phyloP scores from a whole-genome alignment of 2,113 vertebrate species.

The Zosterops lateralis region DNA sequence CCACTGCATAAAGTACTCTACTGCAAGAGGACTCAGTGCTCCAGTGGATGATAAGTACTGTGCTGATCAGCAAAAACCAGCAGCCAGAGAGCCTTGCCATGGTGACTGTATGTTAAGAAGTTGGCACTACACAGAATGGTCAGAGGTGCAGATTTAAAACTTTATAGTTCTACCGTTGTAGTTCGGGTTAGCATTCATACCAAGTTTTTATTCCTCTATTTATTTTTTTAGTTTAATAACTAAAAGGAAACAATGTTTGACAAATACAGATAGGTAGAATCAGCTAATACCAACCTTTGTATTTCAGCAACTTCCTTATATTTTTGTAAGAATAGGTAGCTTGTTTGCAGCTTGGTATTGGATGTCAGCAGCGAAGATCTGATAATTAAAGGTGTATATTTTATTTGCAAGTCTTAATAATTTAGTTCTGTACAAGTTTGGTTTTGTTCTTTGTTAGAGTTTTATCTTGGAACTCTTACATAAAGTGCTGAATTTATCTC shows the following conservation, averaged over 20 bases:
- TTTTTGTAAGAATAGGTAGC: background rate
- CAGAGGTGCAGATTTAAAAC: constrained; percentile 79
- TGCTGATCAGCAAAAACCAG: constrained; percentile 80
- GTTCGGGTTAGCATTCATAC: background rate
- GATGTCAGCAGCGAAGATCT: background rate
- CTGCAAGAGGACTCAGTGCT: constrained; percentile 75
- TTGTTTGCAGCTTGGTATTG: background rate
- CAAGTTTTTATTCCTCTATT: background rate
- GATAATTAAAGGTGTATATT: background rate
- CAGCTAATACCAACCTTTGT: background rate
- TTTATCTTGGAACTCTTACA: background rate
- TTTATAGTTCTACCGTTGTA: background rate
- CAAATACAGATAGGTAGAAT: background rate
- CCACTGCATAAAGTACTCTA: constrained; percentile 87
- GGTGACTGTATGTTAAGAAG: constrained; percentile 86
- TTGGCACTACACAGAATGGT: constrained; percentile 94
- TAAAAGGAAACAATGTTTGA: background rate
- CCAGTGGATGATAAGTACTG: constrained; percentile 81
- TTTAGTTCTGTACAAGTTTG: background rate
- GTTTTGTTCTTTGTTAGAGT: background rate
- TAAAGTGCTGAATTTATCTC: background rate
- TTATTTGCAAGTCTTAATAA: background rate
- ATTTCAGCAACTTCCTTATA: background rate
- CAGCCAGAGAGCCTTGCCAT: constrained; percentile 83
- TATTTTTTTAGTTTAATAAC: background rate